Percentiles rank a stretch among this genome's conserved stretches.
phyloP scores from a whole-genome alignment of 2,888 invertebrate genomes.

The Agriopis marginaria region DNA sequence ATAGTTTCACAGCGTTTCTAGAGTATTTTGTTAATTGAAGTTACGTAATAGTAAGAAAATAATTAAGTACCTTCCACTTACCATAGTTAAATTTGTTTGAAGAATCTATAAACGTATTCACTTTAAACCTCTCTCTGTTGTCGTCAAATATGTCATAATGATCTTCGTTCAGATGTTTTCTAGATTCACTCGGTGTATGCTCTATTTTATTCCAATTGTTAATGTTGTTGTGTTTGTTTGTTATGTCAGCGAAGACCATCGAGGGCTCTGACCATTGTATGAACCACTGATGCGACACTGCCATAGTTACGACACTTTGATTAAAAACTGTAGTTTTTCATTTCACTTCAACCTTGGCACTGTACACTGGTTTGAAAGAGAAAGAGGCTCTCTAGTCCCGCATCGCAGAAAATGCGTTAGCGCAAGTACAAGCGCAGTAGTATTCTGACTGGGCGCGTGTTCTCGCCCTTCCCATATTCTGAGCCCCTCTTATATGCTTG shows the following conservation, averaged over 20 bases:
- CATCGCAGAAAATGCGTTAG: constrained; percentile 67
- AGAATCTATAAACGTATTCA: constrained; percentile 40
- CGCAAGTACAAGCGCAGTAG: constrained; percentile 57
- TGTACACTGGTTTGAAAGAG: constrained; percentile 48
- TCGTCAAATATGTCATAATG: constrained; percentile 29
- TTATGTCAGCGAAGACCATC: constrained; percentile 69
- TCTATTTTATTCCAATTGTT: constrained; percentile 60
- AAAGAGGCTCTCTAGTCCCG: constrained; percentile 48
- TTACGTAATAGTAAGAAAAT: constrained; percentile 10
- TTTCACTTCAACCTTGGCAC: constrained; percentile 50
- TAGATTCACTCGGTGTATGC: constrained; percentile 47
- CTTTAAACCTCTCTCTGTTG: constrained; percentile 31
- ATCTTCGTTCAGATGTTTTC: constrained; percentile 40
- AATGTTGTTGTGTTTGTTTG: constrained; percentile 64
- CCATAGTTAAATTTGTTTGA: constrained; percentile 49
- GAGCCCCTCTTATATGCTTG: constrained; percentile 54
- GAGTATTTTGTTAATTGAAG: not conserved
- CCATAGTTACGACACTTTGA: constrained; percentile 61
- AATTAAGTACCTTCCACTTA: constrained; percentile 44
- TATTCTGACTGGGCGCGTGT: constrained; percentile 58
- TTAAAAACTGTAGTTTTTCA: constrained; percentile 35
- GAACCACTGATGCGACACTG: constrained; percentile 83
- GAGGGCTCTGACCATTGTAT: constrained; percentile 80
- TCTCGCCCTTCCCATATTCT: constrained; percentile 57
- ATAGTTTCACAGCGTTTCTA: not conserved